Evolutionary conservation across 2,113 vertebrate species (phyloP).

Genomic region (Psettodes erumei): DNA sequence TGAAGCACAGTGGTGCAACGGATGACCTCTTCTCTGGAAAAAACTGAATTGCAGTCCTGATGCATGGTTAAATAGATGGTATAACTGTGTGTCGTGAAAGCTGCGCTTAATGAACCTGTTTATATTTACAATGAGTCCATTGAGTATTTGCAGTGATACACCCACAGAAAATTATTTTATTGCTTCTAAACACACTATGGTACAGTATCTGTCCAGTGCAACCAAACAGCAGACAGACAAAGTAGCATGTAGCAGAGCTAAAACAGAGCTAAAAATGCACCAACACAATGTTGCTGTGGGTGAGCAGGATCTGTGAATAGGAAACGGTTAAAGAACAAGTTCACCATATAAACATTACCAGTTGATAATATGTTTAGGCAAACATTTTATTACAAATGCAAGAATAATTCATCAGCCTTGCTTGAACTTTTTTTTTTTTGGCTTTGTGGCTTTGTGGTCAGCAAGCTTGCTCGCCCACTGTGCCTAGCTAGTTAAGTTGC

Average conservation of each 20-base stretch:
- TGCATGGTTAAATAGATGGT: conserved; percentile 22
- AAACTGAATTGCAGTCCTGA: conserved; percentile 6
- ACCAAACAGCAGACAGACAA: too few species aligned
- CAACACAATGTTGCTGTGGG: not conserved
- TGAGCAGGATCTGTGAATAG: not conserved
- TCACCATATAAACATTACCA: not conserved
- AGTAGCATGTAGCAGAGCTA: not conserved
- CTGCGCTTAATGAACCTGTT: too few species aligned
- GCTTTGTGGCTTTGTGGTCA: not conserved
- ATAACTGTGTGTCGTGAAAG: conserved; percentile 8
- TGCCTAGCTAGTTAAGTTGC: not conserved
- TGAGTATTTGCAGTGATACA: too few species aligned
- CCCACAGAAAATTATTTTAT: too few species aligned
- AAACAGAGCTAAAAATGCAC: not conserved
- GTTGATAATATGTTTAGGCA: not conserved
- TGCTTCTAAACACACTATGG: too few species aligned
- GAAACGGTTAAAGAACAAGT: not conserved
- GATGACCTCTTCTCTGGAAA: conserved; percentile 7
- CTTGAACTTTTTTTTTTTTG: not conserved
- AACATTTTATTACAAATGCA: not conserved
- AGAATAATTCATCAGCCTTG: not conserved
- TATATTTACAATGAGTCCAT: too few species aligned
- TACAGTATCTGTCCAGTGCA: too few species aligned
- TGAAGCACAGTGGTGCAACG: not conserved
- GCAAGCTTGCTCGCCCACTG: not conserved